Evolutionary conservation across 2,113 vertebrate genomes (phyloP).

Genomic region (Budorcas taxicolor): DNA sequence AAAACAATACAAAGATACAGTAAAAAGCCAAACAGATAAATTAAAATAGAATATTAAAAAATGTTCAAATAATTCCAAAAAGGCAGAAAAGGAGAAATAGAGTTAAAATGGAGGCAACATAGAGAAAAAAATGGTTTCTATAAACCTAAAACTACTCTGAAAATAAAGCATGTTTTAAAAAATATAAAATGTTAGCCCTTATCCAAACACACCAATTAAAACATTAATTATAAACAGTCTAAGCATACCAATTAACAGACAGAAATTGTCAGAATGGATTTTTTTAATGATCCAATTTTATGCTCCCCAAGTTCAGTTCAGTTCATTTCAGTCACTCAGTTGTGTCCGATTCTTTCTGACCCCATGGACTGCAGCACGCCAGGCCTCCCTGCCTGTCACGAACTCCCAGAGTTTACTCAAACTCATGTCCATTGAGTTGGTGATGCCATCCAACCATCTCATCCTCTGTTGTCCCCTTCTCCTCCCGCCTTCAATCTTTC

Average conservation of each 20-base stretch:
- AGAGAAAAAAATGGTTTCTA: neutral
- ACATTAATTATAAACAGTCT: neutral
- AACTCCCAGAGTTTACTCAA: neutral
- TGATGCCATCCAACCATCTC: neutral
- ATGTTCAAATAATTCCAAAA: neutral
- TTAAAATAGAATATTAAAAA: neutral
- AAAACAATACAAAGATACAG: neutral
- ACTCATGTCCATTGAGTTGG: neutral
- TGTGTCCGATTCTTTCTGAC: neutral
- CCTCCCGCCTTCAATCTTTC: neutral
- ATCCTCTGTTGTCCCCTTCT: neutral
- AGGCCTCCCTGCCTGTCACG: neutral
- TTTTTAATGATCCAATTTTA: neutral
- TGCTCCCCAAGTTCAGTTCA: neutral
- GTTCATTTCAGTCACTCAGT: neutral
- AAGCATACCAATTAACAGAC: neutral
- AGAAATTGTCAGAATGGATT: neutral
- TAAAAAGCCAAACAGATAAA: neutral
- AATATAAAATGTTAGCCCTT: neutral
- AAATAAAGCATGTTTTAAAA: neutral
- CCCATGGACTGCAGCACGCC: neutral
- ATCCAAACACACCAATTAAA: neutral
- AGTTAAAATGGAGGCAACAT: neutral
- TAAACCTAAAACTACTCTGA: neutral
- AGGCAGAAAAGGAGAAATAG: neutral